A percentile compares a stretch with the other conserved stretches of the same genome.
Conservation (phyloP, 2,113 vertebrate species). For the Cyanoliseus patagonus region DNA sequence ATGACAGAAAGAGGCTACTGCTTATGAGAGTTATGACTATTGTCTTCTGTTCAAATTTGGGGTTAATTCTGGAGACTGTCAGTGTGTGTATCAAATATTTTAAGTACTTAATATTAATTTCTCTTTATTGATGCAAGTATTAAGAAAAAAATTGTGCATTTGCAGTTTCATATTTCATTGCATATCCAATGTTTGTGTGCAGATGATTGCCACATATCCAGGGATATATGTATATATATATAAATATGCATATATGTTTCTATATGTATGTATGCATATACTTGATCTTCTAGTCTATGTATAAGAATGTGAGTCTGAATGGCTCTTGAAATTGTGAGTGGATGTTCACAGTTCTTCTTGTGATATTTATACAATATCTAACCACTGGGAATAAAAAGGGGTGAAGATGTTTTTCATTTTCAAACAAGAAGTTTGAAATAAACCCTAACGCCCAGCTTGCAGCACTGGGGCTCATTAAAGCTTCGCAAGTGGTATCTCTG, state of each 20-base stretch:
- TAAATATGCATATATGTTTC: neutral
- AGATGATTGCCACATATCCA: neutral
- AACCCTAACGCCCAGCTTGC: rapidly evolving
- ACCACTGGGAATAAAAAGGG: neutral
- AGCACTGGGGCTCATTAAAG: neutral
- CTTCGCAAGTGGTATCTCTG: neutral
- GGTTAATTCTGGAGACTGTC: neutral
- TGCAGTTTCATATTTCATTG: neutral
- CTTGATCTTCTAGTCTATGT: neutral
- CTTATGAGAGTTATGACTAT: neutral
- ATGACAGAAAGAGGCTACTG: neutral
- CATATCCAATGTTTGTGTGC: neutral
- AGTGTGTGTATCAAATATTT: neutral
- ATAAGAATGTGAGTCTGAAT: neutral
- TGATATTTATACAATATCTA: neutral
- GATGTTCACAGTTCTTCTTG: neutral
- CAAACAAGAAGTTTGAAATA: neutral
- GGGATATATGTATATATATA: neutral
- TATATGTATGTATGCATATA: neutral
- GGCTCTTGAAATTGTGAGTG: neutral
- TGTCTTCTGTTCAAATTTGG: neutral
- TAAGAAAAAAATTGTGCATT: neutral
- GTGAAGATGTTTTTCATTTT: neutral
- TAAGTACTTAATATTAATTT: neutral
- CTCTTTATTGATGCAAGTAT: neutral